Conservation (phyloP, 2,797 vertebrate species). For the Choloepus didactylus region DNA sequence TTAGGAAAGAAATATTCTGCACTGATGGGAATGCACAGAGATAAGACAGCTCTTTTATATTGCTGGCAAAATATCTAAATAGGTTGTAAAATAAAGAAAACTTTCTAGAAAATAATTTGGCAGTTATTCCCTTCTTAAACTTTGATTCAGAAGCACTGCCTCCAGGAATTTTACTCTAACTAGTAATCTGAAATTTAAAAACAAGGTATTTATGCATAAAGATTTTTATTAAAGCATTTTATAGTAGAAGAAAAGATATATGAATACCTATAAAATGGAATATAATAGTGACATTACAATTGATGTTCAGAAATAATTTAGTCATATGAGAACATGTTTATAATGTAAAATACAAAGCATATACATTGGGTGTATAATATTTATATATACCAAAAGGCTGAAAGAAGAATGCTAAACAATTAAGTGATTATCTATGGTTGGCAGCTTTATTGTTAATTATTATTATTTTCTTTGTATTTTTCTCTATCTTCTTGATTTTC, state of each 20-base stretch:
- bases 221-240: constrained; percentile 28
- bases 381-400: neutral
- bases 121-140: neutral
- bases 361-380: neutral
- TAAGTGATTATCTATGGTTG: neutral
- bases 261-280: neutral
- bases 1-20: constrained; percentile 47
- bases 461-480: neutral
- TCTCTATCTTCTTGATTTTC: constrained; percentile 42
- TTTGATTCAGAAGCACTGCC: constrained; percentile 32
- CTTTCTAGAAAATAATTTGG: constrained; percentile 18
- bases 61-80: constrained; percentile 3
- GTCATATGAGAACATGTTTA: neutral
- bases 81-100: constrained; percentile 52
- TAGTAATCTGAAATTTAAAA: constrained; percentile 10
- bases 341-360: constrained; percentile 5
- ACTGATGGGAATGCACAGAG: neutral
- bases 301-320: constrained; percentile 17
- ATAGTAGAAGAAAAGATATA: neutral
- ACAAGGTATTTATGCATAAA: neutral
- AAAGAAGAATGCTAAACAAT: neutral
- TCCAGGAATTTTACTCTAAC: constrained; percentile 34
- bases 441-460: constrained; percentile 15
- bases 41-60: neutral
- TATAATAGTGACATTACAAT: neutral